Conservation (phyloP, 2,797 vertebrate genomes). For the Coregonus suidteri region DNA sequence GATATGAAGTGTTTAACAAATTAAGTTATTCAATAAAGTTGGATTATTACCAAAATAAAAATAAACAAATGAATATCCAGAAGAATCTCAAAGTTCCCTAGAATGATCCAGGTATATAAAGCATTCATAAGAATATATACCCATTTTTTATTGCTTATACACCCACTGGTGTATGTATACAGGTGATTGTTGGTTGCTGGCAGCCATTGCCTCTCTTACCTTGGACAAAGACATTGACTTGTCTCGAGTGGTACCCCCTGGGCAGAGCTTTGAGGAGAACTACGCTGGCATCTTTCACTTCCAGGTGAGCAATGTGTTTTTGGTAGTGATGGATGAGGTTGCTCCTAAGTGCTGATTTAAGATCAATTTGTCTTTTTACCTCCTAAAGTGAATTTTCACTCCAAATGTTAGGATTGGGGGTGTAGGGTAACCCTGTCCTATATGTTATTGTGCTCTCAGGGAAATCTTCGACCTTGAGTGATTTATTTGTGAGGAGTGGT, state of each 20-base stretch:
- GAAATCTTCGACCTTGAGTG: background rate
- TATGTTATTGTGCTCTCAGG: background rate
- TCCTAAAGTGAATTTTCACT: background rate
- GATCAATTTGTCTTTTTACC: background rate
- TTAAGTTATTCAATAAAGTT: background rate
- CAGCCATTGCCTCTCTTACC: slow-evolving; percentile 88
- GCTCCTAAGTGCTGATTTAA: background rate
- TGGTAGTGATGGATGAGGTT: background rate
- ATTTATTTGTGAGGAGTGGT: background rate
- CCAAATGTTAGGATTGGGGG: background rate
- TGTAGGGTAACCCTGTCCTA: too few relatives aligned
- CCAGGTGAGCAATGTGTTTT: slow-evolving; percentile 72
- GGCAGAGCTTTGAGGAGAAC: slow-evolving; percentile 83
- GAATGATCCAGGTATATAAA: too few relatives aligned
- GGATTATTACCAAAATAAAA: background rate
- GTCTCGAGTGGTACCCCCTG: slow-evolving; percentile 79
- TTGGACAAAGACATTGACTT: slow-evolving; percentile 81
- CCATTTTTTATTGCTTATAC: background rate
- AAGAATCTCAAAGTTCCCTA: background rate
- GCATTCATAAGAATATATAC: too few relatives aligned
- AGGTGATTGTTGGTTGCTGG: slow-evolving; percentile 94
- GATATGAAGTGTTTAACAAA: background rate
- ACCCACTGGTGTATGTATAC: slow-evolving; percentile 4
- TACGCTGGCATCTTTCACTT: slow-evolving; percentile 92
- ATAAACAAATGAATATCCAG: background rate